Evolutionary conservation across 1,140 invertebrate genomes (phyloP), one percentile per base, ranked within the genome.

Genomic region (Pemphigus obesinymphae): DNA sequence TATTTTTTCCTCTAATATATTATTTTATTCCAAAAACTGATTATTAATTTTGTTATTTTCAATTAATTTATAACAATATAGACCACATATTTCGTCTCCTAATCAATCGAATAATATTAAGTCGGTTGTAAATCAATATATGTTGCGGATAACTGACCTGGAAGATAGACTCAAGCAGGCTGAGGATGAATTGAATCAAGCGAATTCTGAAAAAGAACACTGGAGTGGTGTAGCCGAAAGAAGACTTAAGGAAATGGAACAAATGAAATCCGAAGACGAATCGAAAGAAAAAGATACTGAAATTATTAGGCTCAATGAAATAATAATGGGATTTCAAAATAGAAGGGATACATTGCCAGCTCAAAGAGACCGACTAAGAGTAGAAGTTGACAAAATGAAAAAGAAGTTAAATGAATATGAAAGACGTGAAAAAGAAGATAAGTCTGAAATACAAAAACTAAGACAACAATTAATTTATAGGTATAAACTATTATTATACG

Each of bases 221-320:
- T 91, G 90, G 90, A 88, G 88, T 83, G 84, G 85, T 68, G 85
- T 90, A 76, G 89, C 90, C 17, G 88, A 90, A 82, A 89, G 90
- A 82, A 86, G 89, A 84, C 84, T 90, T 23, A 87, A 89, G 78
- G 86, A 89, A 84, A 87, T 90, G 85, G 87, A 91, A 85, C 86
- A 87, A 81, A 87, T 89, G 83, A 86, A 88, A 82, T 40, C 76
- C 85, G 87, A 84, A 87, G 87, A 88, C 89, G 84, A 84, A 70
- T 63, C 83, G 43, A 80, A 82, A 55, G 31, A 63, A 61, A 66
- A 76, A 58, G 45, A 70, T 81, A 7, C 61, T 34, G 63, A 63
- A 55, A 82, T 50, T 45, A 70, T 37, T 72, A 70, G 26, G 55
- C 75, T 70, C 23, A 80, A 72, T 17, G 50, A 55, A 82, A 82